phyloP scores from a whole-genome alignment of 2,113 vertebrate species.

The Gnathonemus longibarbis region DNA sequence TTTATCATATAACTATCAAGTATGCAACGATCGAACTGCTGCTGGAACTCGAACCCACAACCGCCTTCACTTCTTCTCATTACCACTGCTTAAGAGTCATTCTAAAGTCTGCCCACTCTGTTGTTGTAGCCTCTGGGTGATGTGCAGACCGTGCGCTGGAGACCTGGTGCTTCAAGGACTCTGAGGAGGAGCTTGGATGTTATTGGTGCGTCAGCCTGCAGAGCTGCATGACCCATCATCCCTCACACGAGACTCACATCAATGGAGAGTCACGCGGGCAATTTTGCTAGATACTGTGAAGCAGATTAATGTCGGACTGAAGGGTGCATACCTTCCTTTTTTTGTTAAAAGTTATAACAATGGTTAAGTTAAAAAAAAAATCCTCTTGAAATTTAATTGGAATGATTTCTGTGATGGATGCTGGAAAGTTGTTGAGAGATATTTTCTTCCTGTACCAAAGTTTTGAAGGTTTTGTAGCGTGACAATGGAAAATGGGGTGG shows the following conservation, averaged over 20 bases:
- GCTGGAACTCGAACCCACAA: not conserved
- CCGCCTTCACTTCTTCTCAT: not conserved
- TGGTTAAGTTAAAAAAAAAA: not conserved
- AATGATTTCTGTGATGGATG: not conserved
- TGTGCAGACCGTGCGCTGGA: not conserved
- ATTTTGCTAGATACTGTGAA: not conserved
- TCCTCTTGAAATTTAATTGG: not conserved
- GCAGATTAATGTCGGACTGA: not conserved
- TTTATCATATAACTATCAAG: not conserved
- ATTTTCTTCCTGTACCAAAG: not conserved
- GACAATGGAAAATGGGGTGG: not conserved
- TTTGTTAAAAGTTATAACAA: not conserved
- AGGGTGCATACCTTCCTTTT: not conserved
- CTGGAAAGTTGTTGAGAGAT: not conserved
- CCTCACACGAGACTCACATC: not conserved
- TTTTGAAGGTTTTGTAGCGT: not conserved
- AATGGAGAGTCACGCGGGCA: not conserved
- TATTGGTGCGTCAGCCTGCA: not conserved
- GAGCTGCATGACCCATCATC: not conserved
- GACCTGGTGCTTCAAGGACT: not conserved
- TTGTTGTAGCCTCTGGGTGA: not conserved
- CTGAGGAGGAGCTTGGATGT: not conserved
- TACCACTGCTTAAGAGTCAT: not conserved
- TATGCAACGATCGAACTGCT: not conserved
- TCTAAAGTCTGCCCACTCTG: not conserved